These are phyloP conservation scores for Paratrypauchen microcephalus DNA, from an alignment of 2,797 vertebrate genomes.

Conservation along the genomic window DNA sequence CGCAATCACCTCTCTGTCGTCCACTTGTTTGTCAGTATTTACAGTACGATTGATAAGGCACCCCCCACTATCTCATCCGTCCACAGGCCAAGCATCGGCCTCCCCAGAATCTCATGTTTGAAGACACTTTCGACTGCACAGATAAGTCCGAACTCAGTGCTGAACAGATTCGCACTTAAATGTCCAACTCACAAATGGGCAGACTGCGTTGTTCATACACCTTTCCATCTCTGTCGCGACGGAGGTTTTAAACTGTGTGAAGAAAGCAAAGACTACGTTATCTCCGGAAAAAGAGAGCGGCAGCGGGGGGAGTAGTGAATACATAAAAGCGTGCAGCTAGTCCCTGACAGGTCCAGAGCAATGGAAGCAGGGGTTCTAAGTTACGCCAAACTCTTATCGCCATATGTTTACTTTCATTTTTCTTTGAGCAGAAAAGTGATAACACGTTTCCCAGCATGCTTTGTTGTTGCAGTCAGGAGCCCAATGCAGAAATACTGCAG, in stretches of 20 bases:
- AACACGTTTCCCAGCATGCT: neutral
- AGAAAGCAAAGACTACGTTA: conserved; percentile 6
- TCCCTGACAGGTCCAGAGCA: neutral
- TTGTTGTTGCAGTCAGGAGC: conserved; percentile 4
- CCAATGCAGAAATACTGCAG: neutral
- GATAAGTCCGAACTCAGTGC: neutral
- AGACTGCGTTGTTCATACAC: neutral
- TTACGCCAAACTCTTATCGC: conserved; percentile 11
- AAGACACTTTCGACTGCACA: neutral
- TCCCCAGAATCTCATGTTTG: neutral
- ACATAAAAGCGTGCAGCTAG: neutral
- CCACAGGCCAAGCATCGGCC: neutral
- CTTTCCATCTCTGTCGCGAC: neutral
- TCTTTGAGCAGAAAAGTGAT: conserved; percentile 4
- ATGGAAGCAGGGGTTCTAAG: neutral
- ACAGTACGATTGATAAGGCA: neutral
- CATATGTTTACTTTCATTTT: neutral
- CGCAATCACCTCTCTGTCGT: neutral
- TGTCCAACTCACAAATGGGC: neutral
- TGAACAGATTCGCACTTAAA: neutral
- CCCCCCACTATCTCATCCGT: neutral
- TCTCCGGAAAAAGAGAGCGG: neutral
- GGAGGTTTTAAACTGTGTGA: conserved; percentile 9
- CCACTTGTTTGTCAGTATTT: neutral
- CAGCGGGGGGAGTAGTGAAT: neutral